Evolutionary conservation across 2,888 invertebrate genomes (phyloP).

Genomic region (Agrilus mali): DNA sequence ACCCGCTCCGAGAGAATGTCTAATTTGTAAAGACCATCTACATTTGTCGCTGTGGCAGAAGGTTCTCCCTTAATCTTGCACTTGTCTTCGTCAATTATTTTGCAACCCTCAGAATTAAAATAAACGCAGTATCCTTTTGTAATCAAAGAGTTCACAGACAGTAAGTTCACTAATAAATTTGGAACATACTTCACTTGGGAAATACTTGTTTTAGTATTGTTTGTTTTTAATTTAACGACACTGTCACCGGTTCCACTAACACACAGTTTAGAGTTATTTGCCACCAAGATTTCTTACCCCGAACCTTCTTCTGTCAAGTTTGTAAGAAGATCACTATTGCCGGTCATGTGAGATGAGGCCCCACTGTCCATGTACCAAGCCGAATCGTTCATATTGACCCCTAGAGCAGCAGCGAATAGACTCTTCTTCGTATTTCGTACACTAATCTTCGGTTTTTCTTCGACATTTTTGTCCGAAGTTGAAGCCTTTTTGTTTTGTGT

Average conservation of each 20-base stretch:
- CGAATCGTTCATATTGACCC: neutral
- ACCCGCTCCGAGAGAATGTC: too few species aligned
- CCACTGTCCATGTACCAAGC: constrained; percentile 11
- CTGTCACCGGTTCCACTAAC: constrained; percentile 3
- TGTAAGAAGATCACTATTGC: constrained; percentile 4
- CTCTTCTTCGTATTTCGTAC: too few species aligned
- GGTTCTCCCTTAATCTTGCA: too few species aligned
- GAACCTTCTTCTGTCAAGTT: constrained; percentile 3
- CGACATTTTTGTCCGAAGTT: too few species aligned
- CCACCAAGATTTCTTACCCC: constrained; percentile 7
- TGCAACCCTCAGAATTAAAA: constrained; percentile 11
- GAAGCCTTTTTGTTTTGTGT: too few species aligned
- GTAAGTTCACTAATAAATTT: constrained; percentile 13
- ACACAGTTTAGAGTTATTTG: constrained; percentile 6
- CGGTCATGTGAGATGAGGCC: constrained; percentile 10
- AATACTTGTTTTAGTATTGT: constrained; percentile 4
- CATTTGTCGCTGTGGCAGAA: too few species aligned
- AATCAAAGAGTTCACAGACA: constrained; percentile 14
- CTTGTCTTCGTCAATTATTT: too few species aligned
- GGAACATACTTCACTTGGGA: constrained; percentile 15
- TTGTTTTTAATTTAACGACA: constrained; percentile 6
- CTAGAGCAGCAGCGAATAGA: too few species aligned
- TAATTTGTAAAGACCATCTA: too few species aligned
- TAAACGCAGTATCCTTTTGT: constrained; percentile 11
- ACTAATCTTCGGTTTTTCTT: too few species aligned